Evolutionary conservation across 2,797 vertebrate species (phyloP), one percentile per base, ranked within the genome.

Genomic region (Dromococcyx pavoninus): DNA sequence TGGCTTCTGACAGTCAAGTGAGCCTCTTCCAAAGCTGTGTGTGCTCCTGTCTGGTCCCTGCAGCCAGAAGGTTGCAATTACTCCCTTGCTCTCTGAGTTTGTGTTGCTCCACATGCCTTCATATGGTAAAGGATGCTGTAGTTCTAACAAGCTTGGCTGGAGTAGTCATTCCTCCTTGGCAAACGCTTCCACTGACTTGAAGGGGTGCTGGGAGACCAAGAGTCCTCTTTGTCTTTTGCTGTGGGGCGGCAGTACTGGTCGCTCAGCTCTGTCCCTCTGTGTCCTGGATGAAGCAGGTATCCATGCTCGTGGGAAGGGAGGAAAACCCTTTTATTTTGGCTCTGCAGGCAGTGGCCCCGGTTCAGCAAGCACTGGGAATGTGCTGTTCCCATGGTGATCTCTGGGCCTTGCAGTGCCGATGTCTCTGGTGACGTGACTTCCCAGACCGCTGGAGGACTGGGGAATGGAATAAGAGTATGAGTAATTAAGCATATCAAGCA

Each of bases 21-120:
- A 81, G 58, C 46, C 12, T 3, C 51, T 58, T 77, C 43, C 25
- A 5, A 13, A 58, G 69, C 78, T 2, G 1, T 8, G 48, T 53
- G 50, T n/a, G 13, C 51, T 94, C 56, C 94, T 85, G 28, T 27
- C 86, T 86, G 71, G 17, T 73, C 44, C 57, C 51, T 54, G 39
- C 50, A 81, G 70, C 56, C 91, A 94, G 93, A 64, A 91, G 66
- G 64, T 41, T 94, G 86, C 60, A 91, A 62, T 93, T 73, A 92
- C 76, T 84, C 90, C 88, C 65, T 76, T 86, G 56, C 44, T 64
- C 19, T 86, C 91, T 70, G 37, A 17, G 51, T 66, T 84, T 17
- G 17, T 33, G 53, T 30, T 85, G 44, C 24, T 89, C 71, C 39
- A 37, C 17, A 51, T 88, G 88, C 80, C 80, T 93, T 78, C 87